phyloP scores from a whole-genome alignment of 2,888 invertebrate species.

The Tricholauxania praeusta region DNA sequence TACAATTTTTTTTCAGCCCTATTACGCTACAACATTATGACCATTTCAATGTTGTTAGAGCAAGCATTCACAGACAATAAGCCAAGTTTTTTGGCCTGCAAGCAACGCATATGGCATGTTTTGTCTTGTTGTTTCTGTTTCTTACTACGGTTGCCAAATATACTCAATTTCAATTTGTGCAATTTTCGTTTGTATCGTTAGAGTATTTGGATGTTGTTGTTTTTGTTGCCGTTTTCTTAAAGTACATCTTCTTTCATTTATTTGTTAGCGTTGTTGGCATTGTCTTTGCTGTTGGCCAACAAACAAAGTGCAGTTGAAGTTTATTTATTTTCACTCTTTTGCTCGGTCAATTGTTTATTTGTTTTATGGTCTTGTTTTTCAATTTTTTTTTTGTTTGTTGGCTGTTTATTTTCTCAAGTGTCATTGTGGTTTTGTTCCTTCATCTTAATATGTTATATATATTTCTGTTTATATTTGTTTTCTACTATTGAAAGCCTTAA shows the following conservation, averaged over 20 bases:
- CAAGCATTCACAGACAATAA: background rate
- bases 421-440: too few relatives aligned
- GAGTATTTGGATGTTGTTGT: background rate
- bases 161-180: conserved; percentile 33
- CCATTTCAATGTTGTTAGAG: too few relatives aligned
- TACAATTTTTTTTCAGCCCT: too few relatives aligned
- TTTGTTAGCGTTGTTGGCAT: background rate
- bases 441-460: too few relatives aligned
- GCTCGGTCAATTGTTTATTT: conserved; percentile 29
- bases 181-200: conserved; percentile 16
- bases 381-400: too few relatives aligned
- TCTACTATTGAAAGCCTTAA: too few relatives aligned
- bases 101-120: conserved; percentile 8
- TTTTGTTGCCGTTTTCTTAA: background rate
- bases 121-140: background rate
- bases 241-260: background rate
- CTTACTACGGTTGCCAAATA: conserved; percentile 27
- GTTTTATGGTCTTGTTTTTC: background rate
- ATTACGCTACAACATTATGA: too few relatives aligned
- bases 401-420: too few relatives aligned
- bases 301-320: conserved; percentile 21
- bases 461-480: too few relatives aligned
- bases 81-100: conserved; percentile 13
- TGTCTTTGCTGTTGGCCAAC: conserved; percentile 11
- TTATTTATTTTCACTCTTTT: conserved; percentile 32